phyloP scores from a whole-genome alignment of 2,113 vertebrate genomes.

The Muntiacus muntjak region DNA sequence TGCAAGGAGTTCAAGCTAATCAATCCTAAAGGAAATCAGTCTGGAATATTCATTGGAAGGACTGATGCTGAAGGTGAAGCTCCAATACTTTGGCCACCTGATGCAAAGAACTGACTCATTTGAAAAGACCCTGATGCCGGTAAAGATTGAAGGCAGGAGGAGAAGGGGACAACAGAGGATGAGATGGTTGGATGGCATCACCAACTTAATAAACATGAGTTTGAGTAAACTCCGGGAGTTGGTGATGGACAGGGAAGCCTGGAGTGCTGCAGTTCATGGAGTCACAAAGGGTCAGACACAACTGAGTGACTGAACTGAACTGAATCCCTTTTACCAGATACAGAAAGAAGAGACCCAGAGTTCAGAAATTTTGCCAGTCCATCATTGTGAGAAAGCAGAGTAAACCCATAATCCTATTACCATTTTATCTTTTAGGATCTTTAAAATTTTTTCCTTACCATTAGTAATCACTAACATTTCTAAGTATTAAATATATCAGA shows the following conservation, averaged over 20 bases:
- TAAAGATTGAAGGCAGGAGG: not conserved
- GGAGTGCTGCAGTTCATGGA: not conserved
- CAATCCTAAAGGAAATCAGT: not conserved
- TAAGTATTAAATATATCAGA: not conserved
- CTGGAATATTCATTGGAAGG: accelerated
- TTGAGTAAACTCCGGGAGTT: not conserved
- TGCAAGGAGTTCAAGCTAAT: not conserved
- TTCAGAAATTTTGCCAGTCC: not conserved
- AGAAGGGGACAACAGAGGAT: not conserved
- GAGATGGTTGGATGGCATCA: not conserved
- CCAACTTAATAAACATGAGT: not conserved
- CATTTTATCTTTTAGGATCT: not conserved
- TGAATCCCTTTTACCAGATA: not conserved
- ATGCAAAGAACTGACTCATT: not conserved
- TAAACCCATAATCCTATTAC: not conserved
- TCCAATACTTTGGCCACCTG: not conserved
- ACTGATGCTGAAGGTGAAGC: not conserved
- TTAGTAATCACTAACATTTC: not conserved
- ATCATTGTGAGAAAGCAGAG: not conserved
- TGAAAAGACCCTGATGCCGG: not conserved
- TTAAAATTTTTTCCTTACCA: not conserved
- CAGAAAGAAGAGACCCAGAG: not conserved
- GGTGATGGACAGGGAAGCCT: not conserved
- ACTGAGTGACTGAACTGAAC: not conserved
- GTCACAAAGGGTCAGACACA: not conserved